These are phyloP conservation scores for Trichonephila inaurata DNA, from an alignment of 1,140 invertebrate genomes.

Conservation along the genomic window DNA sequence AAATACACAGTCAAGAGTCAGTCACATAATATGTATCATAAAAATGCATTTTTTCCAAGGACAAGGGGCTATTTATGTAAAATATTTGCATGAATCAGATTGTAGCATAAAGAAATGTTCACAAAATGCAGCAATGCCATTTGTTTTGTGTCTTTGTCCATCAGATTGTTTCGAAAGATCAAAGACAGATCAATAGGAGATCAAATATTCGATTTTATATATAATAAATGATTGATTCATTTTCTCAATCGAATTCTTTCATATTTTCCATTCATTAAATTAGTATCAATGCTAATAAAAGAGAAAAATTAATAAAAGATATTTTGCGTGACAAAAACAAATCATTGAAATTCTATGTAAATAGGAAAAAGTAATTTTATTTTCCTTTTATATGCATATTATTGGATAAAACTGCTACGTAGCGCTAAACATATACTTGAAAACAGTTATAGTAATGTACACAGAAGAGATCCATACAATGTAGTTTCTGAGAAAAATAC, in stretches of 20 bases:
- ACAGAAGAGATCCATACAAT: neutral
- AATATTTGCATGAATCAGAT: constrained; percentile 62
- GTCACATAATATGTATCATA: constrained; percentile 4
- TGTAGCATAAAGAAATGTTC: constrained; percentile 72
- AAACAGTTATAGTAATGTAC: neutral
- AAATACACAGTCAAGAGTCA: constrained; percentile 3
- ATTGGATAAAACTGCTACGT: neutral
- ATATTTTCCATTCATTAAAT: neutral
- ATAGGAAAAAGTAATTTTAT: neutral
- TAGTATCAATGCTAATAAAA: neutral
- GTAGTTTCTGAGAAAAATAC: constrained; percentile 21
- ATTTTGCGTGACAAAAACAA: neutral
- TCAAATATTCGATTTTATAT: neutral
- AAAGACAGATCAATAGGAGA: neutral
- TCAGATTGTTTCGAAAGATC: constrained; percentile 48
- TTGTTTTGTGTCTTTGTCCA: constrained; percentile 57
- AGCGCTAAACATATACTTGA: neutral
- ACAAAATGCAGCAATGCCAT: constrained; percentile 70
- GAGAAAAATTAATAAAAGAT: neutral
- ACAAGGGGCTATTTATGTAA: constrained; percentile 60
- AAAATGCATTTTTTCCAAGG: constrained; percentile 37
- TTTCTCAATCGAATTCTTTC: neutral
- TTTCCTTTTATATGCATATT: neutral
- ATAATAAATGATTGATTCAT: neutral
- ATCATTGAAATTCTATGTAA: neutral